These are phyloP conservation scores for Anas platyrhynchos DNA, from an alignment of 2,113 vertebrate species.

Conservation along the genomic window DNA sequence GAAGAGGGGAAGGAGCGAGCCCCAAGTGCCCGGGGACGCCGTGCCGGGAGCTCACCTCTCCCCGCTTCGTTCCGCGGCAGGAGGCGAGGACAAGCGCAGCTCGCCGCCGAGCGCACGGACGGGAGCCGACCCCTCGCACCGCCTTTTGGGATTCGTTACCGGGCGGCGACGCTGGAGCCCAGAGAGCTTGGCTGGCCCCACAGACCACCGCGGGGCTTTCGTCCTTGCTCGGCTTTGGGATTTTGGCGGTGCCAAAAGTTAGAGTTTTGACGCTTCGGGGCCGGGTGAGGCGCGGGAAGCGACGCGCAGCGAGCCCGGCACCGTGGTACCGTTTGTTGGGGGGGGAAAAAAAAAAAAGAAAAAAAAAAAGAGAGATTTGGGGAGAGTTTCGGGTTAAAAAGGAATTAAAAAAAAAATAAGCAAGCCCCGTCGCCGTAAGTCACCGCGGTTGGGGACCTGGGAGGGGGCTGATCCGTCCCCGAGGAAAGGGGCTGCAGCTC, in stretches of 20 bases:
- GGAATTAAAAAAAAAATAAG: not conserved
- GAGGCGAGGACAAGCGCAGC: constrained; percentile 42
- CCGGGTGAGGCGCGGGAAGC: not conserved
- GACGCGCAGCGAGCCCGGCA: not conserved
- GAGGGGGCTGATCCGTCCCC: not conserved
- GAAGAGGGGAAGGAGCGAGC: constrained; percentile 77
- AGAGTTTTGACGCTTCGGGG: not conserved
- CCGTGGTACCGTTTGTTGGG: not conserved
- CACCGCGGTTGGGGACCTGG: not conserved
- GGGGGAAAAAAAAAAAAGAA: no score
- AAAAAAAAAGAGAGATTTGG: not conserved
- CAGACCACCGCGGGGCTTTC: not conserved
- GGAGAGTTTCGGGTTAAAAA: not conserved
- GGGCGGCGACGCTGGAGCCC: not conserved
- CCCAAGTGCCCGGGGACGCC: constrained; percentile 64
- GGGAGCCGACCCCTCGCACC: constrained; percentile 19
- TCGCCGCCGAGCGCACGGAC: not conserved
- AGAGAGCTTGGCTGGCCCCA: not conserved
- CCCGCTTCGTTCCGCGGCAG: constrained; percentile 55
- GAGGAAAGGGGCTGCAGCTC: not conserved
- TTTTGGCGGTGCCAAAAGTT: not conserved
- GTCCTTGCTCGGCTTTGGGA: not conserved
- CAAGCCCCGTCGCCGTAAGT: not conserved
- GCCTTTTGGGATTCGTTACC: constrained; percentile 8
- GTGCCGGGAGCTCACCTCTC: constrained; percentile 52